A percentile compares a stretch with the other conserved stretches of the same genome.
phyloP scores from a whole-genome alignment of 2,113 vertebrate genomes.

The Brevimyrus niger region DNA sequence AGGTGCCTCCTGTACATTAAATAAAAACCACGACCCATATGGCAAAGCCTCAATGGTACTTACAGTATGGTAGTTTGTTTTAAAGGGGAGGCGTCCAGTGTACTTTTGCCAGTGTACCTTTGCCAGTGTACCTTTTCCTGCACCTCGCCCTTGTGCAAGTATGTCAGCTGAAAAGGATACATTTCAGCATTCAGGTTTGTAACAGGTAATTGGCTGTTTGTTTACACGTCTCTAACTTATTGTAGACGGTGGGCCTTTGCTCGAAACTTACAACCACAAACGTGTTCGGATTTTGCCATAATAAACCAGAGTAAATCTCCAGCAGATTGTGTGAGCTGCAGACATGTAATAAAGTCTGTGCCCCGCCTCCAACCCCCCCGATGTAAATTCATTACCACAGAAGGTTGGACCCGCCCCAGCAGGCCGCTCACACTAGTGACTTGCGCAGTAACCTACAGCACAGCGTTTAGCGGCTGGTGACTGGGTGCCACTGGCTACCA shows the following conservation, averaged over 20 bases:
- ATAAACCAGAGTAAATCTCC: slow-evolving; percentile 45
- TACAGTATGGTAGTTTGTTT: background rate
- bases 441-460: background rate
- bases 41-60: background rate
- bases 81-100: background rate
- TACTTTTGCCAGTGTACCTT: background rate
- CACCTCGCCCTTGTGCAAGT: background rate
- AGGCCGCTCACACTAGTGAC: background rate
- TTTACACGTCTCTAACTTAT: background rate
- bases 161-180: background rate
- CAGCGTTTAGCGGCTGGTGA: background rate
- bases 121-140: background rate
- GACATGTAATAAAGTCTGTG: slow-evolving; percentile 36
- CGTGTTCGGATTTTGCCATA: background rate
- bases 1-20: background rate
- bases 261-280: background rate
- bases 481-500: background rate
- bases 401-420: slow-evolving; percentile 23
- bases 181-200: background rate
- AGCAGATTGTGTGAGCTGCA: slow-evolving; percentile 36
- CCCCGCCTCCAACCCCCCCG: slow-evolving; percentile 17
- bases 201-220: background rate
- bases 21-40: background rate
- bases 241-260: background rate
- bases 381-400: slow-evolving; percentile 46